phyloP scores from a whole-genome alignment of 2,888 invertebrate species.

The Embidobia sp. region DNA sequence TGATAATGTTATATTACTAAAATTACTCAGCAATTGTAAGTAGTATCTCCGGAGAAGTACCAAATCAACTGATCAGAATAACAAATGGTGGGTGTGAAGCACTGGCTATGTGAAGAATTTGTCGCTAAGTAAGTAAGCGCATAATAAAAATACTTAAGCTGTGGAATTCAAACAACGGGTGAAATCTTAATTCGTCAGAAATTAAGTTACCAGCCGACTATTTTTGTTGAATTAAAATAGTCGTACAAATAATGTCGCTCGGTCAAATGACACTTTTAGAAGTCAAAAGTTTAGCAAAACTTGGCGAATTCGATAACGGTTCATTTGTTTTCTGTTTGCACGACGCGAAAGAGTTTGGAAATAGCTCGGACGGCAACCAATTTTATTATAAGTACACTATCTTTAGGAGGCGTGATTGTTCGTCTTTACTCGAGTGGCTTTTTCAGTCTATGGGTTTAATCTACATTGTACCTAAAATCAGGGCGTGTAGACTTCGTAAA shows the following conservation, averaged over 20 bases:
- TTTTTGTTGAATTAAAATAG: not conserved
- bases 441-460: slow-evolving; percentile 46
- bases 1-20: not conserved
- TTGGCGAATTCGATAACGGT: not conserved
- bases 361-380: slow-evolving; percentile 17
- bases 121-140: slow-evolving; percentile 31
- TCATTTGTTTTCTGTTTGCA: too few relatives aligned
- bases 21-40: slow-evolving; percentile 24
- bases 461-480: slow-evolving; percentile 38
- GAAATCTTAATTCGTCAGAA: slow-evolving; percentile 14
- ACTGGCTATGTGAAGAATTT: slow-evolving; percentile 44
- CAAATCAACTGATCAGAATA: slow-evolving; percentile 11
- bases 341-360: not conserved
- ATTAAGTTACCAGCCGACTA: slow-evolving; percentile 38
- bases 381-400: slow-evolving; percentile 13
- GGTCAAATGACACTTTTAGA: not conserved
- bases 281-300: not conserved
- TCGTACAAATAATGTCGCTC: too few relatives aligned
- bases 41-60: slow-evolving; percentile 22
- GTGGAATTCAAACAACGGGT: not conserved
- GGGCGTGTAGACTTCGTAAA: slow-evolving; percentile 39
- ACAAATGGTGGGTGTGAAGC: slow-evolving; percentile 64
- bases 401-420: slow-evolving; percentile 29
- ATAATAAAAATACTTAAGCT: slow-evolving; percentile 49
- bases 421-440: slow-evolving; percentile 23